Percentiles rank a stretch among this genome's conserved stretches.
Evolutionary conservation across 35 echinoderm and acorn worm species (phyloP).

Genomic region (Ophioderma brevispina): DNA sequence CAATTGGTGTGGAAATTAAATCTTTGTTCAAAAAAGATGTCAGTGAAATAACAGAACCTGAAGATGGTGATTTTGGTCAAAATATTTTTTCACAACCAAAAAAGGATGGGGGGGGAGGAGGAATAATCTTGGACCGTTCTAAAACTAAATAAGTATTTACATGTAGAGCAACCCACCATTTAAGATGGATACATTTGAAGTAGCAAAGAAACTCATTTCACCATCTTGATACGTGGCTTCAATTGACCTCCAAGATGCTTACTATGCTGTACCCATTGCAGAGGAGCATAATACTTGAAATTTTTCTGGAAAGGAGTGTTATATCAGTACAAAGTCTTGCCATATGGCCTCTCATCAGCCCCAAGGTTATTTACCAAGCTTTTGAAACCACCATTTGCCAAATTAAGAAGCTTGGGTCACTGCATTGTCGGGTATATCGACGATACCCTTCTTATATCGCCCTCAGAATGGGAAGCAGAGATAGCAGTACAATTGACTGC

Average conservation of each 20-base stretch:
- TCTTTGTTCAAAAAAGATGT: neutral
- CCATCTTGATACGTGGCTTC: slow-evolving; percentile 56
- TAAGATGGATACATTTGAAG: slow-evolving; percentile 63
- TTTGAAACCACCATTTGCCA: no score
- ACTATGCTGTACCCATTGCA: slow-evolving; percentile 49
- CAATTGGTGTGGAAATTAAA: neutral
- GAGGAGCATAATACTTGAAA: slow-evolving; percentile 21
- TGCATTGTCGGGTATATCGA: neutral
- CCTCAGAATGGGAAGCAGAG: neutral
- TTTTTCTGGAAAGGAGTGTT: no score
- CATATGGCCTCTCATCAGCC: slow-evolving; percentile 27
- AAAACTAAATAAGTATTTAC: slow-evolving; percentile 62
- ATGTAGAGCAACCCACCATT: slow-evolving; percentile 55
- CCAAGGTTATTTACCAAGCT: no score
- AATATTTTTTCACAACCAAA: slow-evolving; percentile 54
- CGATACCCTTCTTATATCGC: neutral
- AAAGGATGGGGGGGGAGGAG: slow-evolving; percentile 24
- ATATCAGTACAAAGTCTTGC: no score
- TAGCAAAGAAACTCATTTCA: slow-evolving; percentile 35
- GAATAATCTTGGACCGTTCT: slow-evolving; percentile 53
- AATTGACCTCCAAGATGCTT: no score
- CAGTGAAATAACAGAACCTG: neutral
- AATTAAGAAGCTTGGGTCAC: neutral
- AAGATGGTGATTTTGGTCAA: neutral
- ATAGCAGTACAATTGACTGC: neutral